These are phyloP conservation scores for Colistium nudipinnis DNA, from an alignment of 2,113 vertebrate genomes.

Conservation along the genomic window DNA sequence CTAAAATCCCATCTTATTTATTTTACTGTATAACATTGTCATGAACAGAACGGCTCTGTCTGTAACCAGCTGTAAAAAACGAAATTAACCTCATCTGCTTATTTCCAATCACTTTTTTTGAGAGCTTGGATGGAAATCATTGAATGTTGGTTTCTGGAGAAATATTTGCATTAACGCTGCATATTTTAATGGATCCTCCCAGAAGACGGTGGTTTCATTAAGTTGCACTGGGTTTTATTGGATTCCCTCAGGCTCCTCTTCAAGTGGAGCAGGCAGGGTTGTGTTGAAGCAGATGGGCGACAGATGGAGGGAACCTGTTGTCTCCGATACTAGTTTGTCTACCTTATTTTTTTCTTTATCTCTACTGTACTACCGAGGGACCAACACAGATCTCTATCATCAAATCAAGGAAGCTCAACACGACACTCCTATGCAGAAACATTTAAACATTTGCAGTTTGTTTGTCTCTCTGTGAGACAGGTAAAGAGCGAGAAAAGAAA, in stretches of 20 bases:
- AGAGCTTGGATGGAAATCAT: neutral
- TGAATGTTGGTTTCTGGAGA: neutral
- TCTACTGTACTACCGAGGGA: neutral
- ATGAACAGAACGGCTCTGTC: neutral
- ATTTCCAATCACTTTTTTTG: neutral
- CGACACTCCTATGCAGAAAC: neutral
- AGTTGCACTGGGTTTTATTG: slow-evolving; percentile 8
- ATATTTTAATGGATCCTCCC: neutral
- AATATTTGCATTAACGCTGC: neutral
- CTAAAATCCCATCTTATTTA: too few relatives aligned
- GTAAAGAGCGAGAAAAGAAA: neutral
- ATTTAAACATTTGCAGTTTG: slow-evolving; percentile 7
- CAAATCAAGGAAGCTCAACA: slow-evolving; percentile 1
- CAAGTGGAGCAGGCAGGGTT: slow-evolving; percentile 13
- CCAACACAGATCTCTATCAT: neutral
- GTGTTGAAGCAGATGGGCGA: slow-evolving; percentile 13
- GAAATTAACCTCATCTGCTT: neutral
- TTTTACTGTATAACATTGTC: neutral
- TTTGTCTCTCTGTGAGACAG: neutral
- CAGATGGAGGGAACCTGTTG: slow-evolving; percentile 51
- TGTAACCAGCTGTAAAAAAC: neutral
- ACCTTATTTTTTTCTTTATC: slow-evolving; percentile 9
- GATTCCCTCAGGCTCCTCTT: slow-evolving; percentile 34
- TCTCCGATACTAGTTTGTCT: too few relatives aligned
- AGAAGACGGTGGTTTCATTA: too few relatives aligned